Base-by-base conservation (phyloP, 2,797 vertebrate species). In the Sebastes glaucus region DNA sequence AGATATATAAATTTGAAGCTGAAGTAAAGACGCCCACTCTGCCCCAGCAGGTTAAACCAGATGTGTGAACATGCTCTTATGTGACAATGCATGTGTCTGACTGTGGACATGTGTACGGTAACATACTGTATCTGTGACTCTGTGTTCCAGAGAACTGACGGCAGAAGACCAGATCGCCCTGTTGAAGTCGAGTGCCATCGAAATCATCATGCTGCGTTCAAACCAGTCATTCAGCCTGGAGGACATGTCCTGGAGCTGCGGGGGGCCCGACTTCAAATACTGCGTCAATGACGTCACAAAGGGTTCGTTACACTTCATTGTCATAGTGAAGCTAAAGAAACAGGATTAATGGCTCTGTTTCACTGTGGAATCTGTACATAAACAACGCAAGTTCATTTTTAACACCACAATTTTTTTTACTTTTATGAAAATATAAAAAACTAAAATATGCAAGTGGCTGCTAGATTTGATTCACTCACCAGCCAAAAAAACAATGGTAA, bases 131-230 rank as follows among this genome's bases (percentile, higher is more conserved):
- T 84, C 5, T 75, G 33, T 68, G 38, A 66, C 35, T 82, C 22
- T 81, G 18, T 74, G 11, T 78, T 88, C 1, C 94, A 99, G 98
- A 93, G 97, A 98, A 0, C 96, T 99, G 90, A 96, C 96, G 0
- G 95, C 97, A 0, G 98, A 99, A 53, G 98, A 99, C 92, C 98
- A 99, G 96, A 99, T 99, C 0, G 97, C 98, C 49, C 94, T 99
- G 88, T 89, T 99, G 59, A 99, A 99, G 91, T 99, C 98, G 33
- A 99, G 98, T 1, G 98, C 97, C 92, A 99, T 99, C 0, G 98
- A 99, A 95, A 97, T 99, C 85, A 99, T 99, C 91, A 99, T 99
- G 98, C 92, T 99, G 76, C 96, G 98, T 32, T 99, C 98, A 7
- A 99, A 99, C 89, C 96, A 99, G 94, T 98, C 98, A 1, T 99